Conservation (phyloP, 2,888 invertebrate genomes). For the Ophion ellenae region DNA sequence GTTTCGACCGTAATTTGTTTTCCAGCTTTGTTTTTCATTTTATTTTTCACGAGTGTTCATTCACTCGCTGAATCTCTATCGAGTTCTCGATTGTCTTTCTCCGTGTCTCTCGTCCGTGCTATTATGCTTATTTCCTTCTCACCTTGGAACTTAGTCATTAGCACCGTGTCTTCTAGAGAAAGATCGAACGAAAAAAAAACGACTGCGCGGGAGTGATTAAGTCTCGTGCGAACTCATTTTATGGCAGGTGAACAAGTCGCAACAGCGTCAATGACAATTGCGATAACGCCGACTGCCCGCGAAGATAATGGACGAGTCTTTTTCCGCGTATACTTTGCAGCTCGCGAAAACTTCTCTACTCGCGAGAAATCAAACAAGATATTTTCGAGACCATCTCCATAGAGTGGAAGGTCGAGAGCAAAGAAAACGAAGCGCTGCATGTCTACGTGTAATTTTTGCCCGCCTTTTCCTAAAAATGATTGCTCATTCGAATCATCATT, state of each 20-base stretch:
- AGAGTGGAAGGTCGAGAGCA: conserved; percentile 28
- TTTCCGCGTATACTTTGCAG: neutral
- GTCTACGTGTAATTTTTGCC: conserved; percentile 33
- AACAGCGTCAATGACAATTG: neutral
- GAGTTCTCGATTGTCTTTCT: conserved; percentile 60
- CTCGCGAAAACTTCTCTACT: neutral
- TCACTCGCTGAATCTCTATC: conserved; percentile 56
- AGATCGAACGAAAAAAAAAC: conserved; percentile 36
- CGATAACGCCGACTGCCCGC: neutral
- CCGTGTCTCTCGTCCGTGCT: conserved; percentile 63
- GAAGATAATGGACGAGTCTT: neutral
- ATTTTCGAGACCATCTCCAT: neutral
- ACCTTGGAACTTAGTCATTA: conserved; percentile 79
- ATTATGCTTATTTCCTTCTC: conserved; percentile 61
- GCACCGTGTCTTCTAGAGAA: conserved; percentile 78
- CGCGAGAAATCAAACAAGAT: neutral
- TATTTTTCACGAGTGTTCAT: conserved; percentile 41
- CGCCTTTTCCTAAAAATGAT: conserved; percentile 37
- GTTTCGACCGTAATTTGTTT: conserved; percentile 26
- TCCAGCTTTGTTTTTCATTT: conserved; percentile 2
- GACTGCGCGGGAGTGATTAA: neutral
- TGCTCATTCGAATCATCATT: conserved; percentile 35
- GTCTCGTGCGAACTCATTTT: neutral
- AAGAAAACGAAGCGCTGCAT: conserved; percentile 48
- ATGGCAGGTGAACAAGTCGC: conserved; percentile 16